phyloP scores from a whole-genome alignment of 2,113 vertebrate genomes.

The Tetraodon nigroviridis region DNA sequence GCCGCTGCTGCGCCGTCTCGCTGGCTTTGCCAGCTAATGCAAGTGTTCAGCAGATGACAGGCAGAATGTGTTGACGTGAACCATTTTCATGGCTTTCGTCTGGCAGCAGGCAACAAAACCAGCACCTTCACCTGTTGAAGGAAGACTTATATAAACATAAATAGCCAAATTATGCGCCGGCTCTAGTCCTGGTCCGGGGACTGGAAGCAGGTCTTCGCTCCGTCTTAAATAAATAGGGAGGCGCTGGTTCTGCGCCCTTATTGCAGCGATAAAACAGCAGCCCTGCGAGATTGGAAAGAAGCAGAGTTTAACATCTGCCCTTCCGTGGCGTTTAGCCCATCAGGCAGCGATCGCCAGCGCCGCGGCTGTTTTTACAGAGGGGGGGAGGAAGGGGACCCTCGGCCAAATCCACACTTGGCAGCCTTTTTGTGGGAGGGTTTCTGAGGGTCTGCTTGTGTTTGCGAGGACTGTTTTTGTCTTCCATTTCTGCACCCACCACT shows the following conservation, averaged over 20 bases:
- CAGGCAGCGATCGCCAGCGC: constrained; percentile 29
- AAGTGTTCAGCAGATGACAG: constrained; percentile 55
- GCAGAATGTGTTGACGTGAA: constrained; percentile 47
- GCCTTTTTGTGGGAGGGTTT: constrained; percentile 20
- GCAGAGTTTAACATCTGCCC: constrained; percentile 59
- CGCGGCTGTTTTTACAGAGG: constrained; percentile 7
- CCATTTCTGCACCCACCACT: constrained; percentile 21
- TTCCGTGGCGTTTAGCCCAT: constrained; percentile 25
- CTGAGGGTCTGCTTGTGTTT: constrained; percentile 17
- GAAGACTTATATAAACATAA: constrained; percentile 11
- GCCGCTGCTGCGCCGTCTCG: constrained; percentile 40
- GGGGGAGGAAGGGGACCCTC: constrained; percentile 13
- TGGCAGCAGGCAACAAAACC: not conserved
- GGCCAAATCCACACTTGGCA: constrained; percentile 50
- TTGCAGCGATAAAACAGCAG: constrained; percentile 47
- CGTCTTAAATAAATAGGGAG: constrained; percentile 62
- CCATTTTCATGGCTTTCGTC: constrained; percentile 53
- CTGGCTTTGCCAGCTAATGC: constrained; percentile 39
- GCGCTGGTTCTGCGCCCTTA: constrained; percentile 52
- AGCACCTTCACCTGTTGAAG: constrained; percentile 9
- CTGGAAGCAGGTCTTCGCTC: constrained; percentile 52
- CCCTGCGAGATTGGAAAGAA: constrained; percentile 46
- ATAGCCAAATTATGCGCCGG: constrained; percentile 7
- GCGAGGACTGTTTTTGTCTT: constrained; percentile 48
- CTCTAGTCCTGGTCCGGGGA: constrained; percentile 18